Evolutionary conservation across 2,113 vertebrate genomes (phyloP).

Genomic region (Redunca redunca): DNA sequence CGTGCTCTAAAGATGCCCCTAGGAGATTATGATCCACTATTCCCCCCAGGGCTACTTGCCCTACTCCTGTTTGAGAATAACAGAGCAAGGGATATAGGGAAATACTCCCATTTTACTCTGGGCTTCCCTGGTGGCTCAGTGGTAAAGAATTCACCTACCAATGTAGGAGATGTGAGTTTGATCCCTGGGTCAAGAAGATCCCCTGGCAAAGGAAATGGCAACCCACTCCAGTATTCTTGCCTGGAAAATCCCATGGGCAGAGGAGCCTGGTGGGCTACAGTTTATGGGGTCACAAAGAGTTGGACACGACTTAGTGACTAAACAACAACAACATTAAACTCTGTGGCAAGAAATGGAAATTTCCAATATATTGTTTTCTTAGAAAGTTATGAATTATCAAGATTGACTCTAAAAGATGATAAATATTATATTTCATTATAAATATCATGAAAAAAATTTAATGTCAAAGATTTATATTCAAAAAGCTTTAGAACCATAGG

Average conservation of each 20-base stretch:
- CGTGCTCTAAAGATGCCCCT: not conserved
- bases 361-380: not conserved
- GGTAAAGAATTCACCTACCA: not conserved
- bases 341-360: not conserved
- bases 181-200: not conserved
- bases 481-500: not conserved
- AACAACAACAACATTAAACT: not conserved
- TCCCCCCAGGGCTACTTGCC: not conserved
- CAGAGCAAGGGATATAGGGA: not conserved
- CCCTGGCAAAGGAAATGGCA: not conserved
- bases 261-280: not conserved
- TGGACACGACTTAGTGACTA: not conserved
- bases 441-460: not conserved
- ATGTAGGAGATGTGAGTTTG: not conserved
- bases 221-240: not conserved
- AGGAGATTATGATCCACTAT: not conserved
- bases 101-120: not conserved
- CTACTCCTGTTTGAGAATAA: not conserved
- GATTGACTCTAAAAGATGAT: not conserved
- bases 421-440: not conserved
- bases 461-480: not conserved
- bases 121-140: not conserved
- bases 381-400: not conserved
- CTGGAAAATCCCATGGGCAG: not conserved
- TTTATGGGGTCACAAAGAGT: not conserved